phyloP scores from a whole-genome alignment of 2,113 vertebrate species.

The Xyliphius kryptos region DNA sequence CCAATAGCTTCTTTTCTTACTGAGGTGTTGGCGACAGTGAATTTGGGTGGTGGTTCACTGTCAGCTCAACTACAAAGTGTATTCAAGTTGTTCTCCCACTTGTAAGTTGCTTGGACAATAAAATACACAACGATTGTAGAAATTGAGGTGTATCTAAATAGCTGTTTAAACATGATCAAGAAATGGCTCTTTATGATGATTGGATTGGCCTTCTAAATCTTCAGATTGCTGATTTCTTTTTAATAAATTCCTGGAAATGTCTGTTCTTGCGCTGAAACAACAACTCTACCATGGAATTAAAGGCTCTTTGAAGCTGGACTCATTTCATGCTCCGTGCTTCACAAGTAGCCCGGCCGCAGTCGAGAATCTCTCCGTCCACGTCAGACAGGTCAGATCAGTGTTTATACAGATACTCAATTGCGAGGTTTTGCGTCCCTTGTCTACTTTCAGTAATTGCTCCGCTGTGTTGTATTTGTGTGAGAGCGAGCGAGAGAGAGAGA shows the following conservation, averaged over 20 bases:
- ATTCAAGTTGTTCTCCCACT: too few relatives aligned
- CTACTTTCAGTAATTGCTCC: constrained; percentile 50
- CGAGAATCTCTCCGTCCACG: constrained; percentile 37
- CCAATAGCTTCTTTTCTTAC: too few relatives aligned
- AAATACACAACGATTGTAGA: too few relatives aligned
- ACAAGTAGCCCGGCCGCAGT: constrained; percentile 44
- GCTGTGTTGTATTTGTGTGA: constrained; percentile 25
- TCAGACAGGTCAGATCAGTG: constrained; percentile 34
- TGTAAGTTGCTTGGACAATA: too few relatives aligned
- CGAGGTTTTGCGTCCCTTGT: constrained; percentile 21
- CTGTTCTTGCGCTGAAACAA: constrained; percentile 50
- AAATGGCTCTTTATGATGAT: constrained; percentile 41
- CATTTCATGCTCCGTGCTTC: constrained; percentile 44
- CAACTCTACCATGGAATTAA: constrained; percentile 52
- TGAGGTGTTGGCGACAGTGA: too few relatives aligned
- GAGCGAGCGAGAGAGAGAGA: constrained; percentile 18
- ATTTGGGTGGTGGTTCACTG: too few relatives aligned
- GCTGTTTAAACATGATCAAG: not conserved
- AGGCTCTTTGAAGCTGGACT: constrained; percentile 36
- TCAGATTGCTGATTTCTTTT: constrained; percentile 41
- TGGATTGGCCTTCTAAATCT: constrained; percentile 50
- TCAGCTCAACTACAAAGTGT: too few relatives aligned
- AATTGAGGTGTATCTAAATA: not conserved
- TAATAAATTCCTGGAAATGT: constrained; percentile 47
- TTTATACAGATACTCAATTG: constrained; percentile 48